Evolutionary conservation across 2,888 invertebrate genomes (phyloP).

Genomic region (Ecliptopera silaceata): DNA sequence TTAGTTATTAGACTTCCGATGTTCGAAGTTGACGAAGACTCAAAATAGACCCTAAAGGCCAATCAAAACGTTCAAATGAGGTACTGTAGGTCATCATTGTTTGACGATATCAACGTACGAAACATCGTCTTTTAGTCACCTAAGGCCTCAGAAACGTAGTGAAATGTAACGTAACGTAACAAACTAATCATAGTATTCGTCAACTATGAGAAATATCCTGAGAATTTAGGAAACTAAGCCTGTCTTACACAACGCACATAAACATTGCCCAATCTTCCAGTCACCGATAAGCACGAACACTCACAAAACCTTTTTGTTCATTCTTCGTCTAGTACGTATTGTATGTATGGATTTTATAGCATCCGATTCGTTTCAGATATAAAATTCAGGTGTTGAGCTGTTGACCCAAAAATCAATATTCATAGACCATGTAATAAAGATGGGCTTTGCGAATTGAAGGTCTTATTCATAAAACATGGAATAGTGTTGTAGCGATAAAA

Average conservation of each 20-base stretch:
- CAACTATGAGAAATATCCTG: slow-evolving; percentile 8
- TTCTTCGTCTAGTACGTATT: slow-evolving; percentile 28
- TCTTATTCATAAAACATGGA: slow-evolving; percentile 71
- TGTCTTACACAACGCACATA: slow-evolving; percentile 26
- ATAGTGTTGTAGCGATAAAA: slow-evolving; percentile 41
- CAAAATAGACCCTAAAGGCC: too few species aligned
- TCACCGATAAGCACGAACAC: slow-evolving; percentile 40
- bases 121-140: too few species aligned
- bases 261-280: slow-evolving; percentile 34
- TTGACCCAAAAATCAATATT: slow-evolving; percentile 81
- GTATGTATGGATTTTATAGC: slow-evolving; percentile 39
- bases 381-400: slow-evolving; percentile 47
- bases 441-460: slow-evolving; percentile 75
- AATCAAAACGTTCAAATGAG: too few species aligned
- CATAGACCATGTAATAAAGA: slow-evolving; percentile 72
- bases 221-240: slow-evolving; percentile 26
- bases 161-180: too few species aligned
- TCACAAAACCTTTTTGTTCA: slow-evolving; percentile 29
- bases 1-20: too few species aligned
- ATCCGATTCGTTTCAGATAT: slow-evolving; percentile 48
- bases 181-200: not conserved
- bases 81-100: too few species aligned
- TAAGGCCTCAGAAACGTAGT: too few species aligned
- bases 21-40: too few species aligned
- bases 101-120: too few species aligned